Evolutionary conservation across 2,888 invertebrate species (phyloP), one percentile per base, ranked within the genome.

Genomic region (Amphimallon solstitiale): DNA sequence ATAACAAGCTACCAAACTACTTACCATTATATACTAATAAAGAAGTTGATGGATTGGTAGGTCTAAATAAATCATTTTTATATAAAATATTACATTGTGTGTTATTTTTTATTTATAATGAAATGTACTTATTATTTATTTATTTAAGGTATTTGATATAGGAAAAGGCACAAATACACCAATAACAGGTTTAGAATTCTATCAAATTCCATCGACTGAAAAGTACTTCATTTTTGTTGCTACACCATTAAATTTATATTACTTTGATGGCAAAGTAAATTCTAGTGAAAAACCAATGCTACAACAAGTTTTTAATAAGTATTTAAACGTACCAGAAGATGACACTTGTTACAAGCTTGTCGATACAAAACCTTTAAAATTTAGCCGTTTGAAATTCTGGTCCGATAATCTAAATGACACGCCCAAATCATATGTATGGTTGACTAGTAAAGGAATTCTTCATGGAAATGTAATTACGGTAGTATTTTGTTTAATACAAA

Each of bases 131-230:
- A 10, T 49, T 69, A 49, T 70, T 63, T 66, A 17, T 82, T 70
- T 48, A 69, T 63, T 65, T 17, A 82, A 95, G 94, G 90, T 96
- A 43, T 96, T 94, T 78, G 95, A 95, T 81, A 87, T 96, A 71
- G 94, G 94, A 0, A 89, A 90, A 81, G 92, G 92, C 0, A 86
- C 87, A 21, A 86, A 88, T 48, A 91, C 89, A 66, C 90, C 93
- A 0, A 93, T 97, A 68, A 95, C 93, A n/a, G 95, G 94, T 0
- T 84, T 97, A 61, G 92, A 94, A 78, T 92, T 93, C 81, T 91
- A 93, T 78, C 88, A 89, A 77, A 85, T 93, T 65, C 88, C 90
- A 9, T 86, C 86, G 54, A 86, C 89, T 0, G 90, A 89, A 68
- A 90, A 89, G 76, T 95, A 92, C 80, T 89, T 92, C 62, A 89